A percentile compares a stretch with the other conserved stretches of the same genome.
phyloP scores from a whole-genome alignment of 2,113 vertebrate species.

The Nibea coibor region DNA sequence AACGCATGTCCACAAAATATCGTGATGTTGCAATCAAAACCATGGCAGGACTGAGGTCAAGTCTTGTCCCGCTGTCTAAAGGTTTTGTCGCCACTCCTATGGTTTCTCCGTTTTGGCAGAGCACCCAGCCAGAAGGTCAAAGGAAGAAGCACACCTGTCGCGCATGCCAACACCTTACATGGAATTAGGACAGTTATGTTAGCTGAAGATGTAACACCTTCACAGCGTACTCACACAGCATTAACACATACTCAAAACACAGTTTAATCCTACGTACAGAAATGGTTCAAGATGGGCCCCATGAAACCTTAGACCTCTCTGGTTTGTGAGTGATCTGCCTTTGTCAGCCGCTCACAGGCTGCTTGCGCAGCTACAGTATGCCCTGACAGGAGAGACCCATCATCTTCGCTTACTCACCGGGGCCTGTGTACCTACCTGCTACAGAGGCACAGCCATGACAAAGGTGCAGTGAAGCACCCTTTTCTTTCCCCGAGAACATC shows the following conservation, averaged over 20 bases:
- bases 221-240: background rate
- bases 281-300: conserved; percentile 60
- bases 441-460: conserved; percentile 4
- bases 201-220: conserved; percentile 6
- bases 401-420: background rate
- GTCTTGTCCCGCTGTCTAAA: conserved; percentile 47
- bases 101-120: conserved; percentile 41
- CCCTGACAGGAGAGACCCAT: conserved; percentile 13
- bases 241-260: conserved; percentile 39
- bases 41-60: conserved; percentile 33
- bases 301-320: conserved; percentile 57
- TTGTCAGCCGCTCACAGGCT: conserved; percentile 33
- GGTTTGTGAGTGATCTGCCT: conserved; percentile 31
- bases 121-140: conserved; percentile 39
- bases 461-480: conserved; percentile 12
- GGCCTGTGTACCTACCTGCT: conserved; percentile 11
- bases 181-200: conserved; percentile 18
- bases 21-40: conserved; percentile 9
- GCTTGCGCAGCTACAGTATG: background rate
- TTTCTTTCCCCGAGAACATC: conserved; percentile 21
- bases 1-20: background rate
- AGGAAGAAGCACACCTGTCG: conserved; percentile 47
- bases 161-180: background rate
- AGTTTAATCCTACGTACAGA: conserved; percentile 42
- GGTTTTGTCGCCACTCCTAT: conserved; percentile 52